Evolutionary conservation across 2,888 invertebrate species (phyloP).

Genomic region (Zaprionus lineosus): DNA sequence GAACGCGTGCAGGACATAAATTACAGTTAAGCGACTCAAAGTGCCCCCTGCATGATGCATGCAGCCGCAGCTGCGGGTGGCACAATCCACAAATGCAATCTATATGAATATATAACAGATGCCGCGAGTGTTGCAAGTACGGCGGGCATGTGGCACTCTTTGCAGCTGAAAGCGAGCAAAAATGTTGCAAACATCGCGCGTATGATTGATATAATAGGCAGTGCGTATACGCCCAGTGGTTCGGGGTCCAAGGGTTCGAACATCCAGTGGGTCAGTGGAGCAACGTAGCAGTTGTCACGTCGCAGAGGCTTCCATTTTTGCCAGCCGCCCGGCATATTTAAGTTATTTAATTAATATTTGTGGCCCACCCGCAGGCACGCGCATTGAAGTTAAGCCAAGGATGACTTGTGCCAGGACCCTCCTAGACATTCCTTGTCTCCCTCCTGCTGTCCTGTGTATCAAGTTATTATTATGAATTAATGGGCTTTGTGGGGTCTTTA

Average conservation of each 20-base stretch:
- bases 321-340: slow-evolving; percentile 52
- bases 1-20: slow-evolving; percentile 22
- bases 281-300: too few species aligned
- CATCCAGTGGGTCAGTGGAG: too few species aligned
- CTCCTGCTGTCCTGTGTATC: slow-evolving; percentile 36
- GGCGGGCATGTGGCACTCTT: too few species aligned
- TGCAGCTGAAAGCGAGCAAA: too few species aligned
- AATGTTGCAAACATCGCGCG: slow-evolving; percentile 30
- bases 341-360: slow-evolving; percentile 60
- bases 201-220: slow-evolving; percentile 41
- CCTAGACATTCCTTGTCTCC: slow-evolving; percentile 23
- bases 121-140: too few species aligned
- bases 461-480: slow-evolving; percentile 69
- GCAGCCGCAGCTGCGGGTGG: slow-evolving; percentile 1
- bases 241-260: too few species aligned
- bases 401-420: not conserved
- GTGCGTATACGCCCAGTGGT: slow-evolving; percentile 19
- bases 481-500: slow-evolving; percentile 55
- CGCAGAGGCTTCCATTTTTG: too few species aligned
- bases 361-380: slow-evolving; percentile 21
- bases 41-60: not conserved
- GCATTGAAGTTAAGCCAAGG: not conserved
- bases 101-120: slow-evolving; percentile 57
- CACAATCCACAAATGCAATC: slow-evolving; percentile 62
- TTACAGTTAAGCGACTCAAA: slow-evolving; percentile 21